Evolutionary conservation across 2,797 vertebrate genomes (phyloP).

Genomic region (Megaceryle alcyon): DNA sequence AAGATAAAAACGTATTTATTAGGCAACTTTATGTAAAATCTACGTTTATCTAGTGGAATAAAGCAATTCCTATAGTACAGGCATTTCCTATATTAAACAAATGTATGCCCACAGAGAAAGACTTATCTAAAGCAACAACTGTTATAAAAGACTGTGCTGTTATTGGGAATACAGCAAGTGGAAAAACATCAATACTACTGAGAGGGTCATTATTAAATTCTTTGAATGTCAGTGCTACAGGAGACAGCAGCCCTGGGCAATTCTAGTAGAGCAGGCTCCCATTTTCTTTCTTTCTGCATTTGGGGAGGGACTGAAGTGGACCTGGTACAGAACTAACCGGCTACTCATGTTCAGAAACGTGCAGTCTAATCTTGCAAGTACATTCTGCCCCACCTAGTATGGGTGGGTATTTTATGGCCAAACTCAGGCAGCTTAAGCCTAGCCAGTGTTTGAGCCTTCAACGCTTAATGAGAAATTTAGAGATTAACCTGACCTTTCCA

Average conservation of each 20-base stretch:
- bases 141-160: not conserved
- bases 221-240: not conserved
- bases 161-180: not conserved
- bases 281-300: not conserved
- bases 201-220: not conserved
- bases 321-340: not conserved
- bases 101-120: not conserved
- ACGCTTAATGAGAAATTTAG: not conserved
- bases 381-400: not conserved
- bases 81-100: not conserved
- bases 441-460: not conserved
- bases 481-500: not conserved
- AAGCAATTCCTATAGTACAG: not conserved
- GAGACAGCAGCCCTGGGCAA: not conserved
- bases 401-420: not conserved
- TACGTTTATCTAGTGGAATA: not conserved
- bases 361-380: not conserved
- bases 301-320: not conserved
- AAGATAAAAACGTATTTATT: not conserved
- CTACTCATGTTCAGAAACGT: not conserved
- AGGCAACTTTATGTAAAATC: not conserved
- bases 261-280: fast-evolving
- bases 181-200: not conserved
- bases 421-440: not conserved
- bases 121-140: not conserved